These are phyloP conservation scores for Heterohyrax brucei DNA, from an alignment of 2,797 vertebrate species.

Conservation along the genomic window DNA sequence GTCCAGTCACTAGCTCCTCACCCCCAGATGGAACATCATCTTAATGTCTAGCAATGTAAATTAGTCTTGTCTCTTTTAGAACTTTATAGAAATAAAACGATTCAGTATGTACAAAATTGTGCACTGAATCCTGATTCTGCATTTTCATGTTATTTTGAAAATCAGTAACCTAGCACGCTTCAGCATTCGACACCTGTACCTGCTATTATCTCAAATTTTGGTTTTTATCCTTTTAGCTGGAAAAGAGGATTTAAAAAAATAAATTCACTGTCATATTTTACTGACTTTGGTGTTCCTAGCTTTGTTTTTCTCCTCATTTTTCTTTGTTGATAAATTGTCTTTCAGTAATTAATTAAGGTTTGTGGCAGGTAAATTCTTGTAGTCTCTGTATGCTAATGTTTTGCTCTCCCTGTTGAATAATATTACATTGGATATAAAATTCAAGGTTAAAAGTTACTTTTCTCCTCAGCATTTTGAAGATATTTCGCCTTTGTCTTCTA, in stretches of 20 bases:
- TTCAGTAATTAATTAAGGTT: not conserved
- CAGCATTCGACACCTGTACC: not conserved
- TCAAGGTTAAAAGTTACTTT: constrained; percentile 10
- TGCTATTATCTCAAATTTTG: constrained; percentile 33
- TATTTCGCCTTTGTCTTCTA: not conserved
- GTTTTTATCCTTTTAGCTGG: not conserved
- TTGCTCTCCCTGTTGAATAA: constrained; percentile 38
- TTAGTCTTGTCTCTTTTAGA: no score
- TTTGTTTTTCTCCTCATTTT: constrained; percentile 8
- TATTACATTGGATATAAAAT: not conserved
- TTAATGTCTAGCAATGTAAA: no score
- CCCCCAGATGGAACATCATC: no score
- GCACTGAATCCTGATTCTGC: not conserved
- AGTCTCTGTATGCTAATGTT: not conserved
- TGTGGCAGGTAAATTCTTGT: not conserved
- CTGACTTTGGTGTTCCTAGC: not conserved
- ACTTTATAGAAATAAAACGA: no score
- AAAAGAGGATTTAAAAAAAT: constrained; percentile 34
- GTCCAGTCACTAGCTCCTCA: no score
- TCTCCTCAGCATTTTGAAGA: not conserved
- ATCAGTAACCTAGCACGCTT: not conserved
- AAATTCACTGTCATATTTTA: not conserved
- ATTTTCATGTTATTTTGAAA: not conserved
- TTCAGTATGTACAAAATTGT: not conserved
- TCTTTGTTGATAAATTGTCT: not conserved